Base-by-base conservation (phyloP, 2,888 invertebrate species). In the Lagria hirta region DNA sequence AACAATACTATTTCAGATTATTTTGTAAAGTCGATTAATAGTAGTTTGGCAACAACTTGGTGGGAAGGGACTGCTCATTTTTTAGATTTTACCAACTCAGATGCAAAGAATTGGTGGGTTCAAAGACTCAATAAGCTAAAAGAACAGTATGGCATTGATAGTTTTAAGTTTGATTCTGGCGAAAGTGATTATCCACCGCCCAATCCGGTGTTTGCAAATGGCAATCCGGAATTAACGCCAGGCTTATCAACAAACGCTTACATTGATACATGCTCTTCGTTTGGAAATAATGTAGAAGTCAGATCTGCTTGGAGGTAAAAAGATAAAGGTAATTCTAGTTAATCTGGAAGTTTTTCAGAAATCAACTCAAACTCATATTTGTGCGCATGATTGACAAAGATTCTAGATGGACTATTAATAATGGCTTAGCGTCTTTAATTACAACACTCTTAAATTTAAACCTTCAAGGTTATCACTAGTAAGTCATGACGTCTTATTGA, bases 141-240 rank as follows among this genome's bases (percentile, higher is more conserved):
- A 52, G 69, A 73, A 0, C 73, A 77, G 3, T 80, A 80, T 36
- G 84, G 81, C 0, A 79, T 91, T 11, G 84, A 86, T 56, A 81
- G 83, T 43, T 81, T 87, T 52, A 89, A 89, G 71, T 89, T 90
- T 58, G 88, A 90, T 58, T 88, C 88, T 24, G 91, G 89, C 13
- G 88, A 89, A 66, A 74, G 77, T 0, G 79, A 80, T 54, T 87
- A 82, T 80, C 70, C 81, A 22, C 83, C 84, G 17, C 77, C 80
- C 66, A 75, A 80, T 52, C 38, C 51, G 0, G 57, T 53, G 15
- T 27, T 48, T 14, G 76, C 71, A 18, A 81, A 77, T 0, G 72
- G 77, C 21, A 64, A n/a, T n/a, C n/a, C 69, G 1, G 75, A 80
- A 16, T 54, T 75, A 1, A 77, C 78, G 20, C 84, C 84, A 0